Conservation (phyloP, 2,888 invertebrate species). For the Sipha maydis region DNA sequence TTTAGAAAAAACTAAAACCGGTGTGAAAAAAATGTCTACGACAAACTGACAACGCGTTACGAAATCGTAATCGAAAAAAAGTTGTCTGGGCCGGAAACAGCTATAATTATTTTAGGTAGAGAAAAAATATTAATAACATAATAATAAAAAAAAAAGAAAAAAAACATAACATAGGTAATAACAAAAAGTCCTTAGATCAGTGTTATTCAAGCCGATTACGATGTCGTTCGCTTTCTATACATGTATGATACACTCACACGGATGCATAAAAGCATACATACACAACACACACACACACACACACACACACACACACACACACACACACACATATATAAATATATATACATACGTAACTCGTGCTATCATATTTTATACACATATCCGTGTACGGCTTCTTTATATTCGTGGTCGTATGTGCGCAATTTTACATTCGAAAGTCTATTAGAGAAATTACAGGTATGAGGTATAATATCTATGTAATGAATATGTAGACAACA, state of each 20-base stretch:
- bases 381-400: neutral
- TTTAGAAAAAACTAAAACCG: slow-evolving; percentile 33
- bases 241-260: neutral
- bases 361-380: neutral
- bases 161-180: neutral
- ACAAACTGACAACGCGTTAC: neutral
- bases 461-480: slow-evolving; percentile 7
- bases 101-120: slow-evolving; percentile 21
- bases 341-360: neutral
- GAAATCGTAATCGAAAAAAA: slow-evolving; percentile 35
- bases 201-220: slow-evolving; percentile 46
- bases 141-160: slow-evolving; percentile 5
- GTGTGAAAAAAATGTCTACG: slow-evolving; percentile 20
- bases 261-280: no score
- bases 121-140: slow-evolving; percentile 30
- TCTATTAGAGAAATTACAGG: slow-evolving; percentile 37
- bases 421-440: slow-evolving; percentile 36
- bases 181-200: slow-evolving; percentile 25
- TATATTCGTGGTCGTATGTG: neutral
- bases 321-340: neutral
- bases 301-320: neutral
- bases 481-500: neutral
- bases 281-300: no score
- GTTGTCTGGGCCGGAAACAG: slow-evolving; percentile 21
- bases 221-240: slow-evolving; percentile 35